A percentile compares a stretch with the other conserved stretches of the same genome.
Conservation (phyloP, 2,888 invertebrate species). For the Pimpla rufipes region DNA sequence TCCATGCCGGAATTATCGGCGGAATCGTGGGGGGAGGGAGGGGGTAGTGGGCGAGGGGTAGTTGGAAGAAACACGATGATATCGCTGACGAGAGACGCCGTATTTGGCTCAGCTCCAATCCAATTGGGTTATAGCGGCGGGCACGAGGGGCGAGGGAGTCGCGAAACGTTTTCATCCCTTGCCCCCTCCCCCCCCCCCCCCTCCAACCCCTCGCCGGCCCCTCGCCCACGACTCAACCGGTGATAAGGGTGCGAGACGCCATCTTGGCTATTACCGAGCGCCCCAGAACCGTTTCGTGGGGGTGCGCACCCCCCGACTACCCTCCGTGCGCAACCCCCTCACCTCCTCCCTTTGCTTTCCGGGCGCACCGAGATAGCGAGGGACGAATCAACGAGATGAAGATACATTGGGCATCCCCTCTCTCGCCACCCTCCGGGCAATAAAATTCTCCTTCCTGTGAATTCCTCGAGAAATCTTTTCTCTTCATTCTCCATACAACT, state of each 20-base stretch:
- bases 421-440: conserved; percentile 48
- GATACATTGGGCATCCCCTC: conserved; percentile 65
- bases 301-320: conserved; percentile 24
- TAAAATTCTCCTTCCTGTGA: conserved; percentile 65
- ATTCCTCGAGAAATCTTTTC: conserved; percentile 52
- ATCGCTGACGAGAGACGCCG: conserved; percentile 84
- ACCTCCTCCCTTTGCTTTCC: not conserved
- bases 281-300: conserved; percentile 69
- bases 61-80: conserved; percentile 79
- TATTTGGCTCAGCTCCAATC: conserved; percentile 83
- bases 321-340: not conserved
- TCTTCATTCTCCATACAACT: not conserved
- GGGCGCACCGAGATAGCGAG: conserved; percentile 34
- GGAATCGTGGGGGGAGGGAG: conserved; percentile 39
- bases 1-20: conserved; percentile 63
- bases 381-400: conserved; percentile 69
- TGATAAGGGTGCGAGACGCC: conserved; percentile 80
- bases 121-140: conserved; percentile 75
- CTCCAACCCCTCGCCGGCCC: conserved; percentile 19
- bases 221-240: conserved; percentile 70
- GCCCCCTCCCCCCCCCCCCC: not conserved
- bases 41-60: not conserved
- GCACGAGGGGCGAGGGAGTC: conserved; percentile 1
- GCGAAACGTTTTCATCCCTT: conserved; percentile 60
- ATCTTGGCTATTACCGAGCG: conserved; percentile 79